Evolutionary conservation across 2,797 vertebrate genomes (phyloP).

Genomic region (Cichlasoma orientale): DNA sequence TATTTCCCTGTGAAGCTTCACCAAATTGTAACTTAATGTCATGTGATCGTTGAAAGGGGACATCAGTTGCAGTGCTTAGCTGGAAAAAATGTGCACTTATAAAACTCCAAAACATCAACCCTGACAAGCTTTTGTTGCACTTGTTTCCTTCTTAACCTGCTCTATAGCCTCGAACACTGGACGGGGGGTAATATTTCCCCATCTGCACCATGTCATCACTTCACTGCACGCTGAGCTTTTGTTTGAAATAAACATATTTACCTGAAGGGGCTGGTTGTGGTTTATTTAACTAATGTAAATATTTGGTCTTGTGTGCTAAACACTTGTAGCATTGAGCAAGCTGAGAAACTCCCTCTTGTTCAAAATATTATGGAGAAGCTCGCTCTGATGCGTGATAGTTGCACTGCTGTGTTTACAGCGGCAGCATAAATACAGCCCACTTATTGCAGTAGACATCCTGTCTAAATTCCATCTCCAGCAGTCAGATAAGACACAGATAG

Average conservation of each 20-base stretch:
- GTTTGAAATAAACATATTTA: constrained; percentile 21
- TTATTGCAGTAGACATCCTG: constrained; percentile 58
- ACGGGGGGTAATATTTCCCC: neutral
- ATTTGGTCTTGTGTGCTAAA: constrained; percentile 36
- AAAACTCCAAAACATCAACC: neutral
- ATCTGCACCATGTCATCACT: constrained; percentile 2
- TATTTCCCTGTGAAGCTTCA: neutral
- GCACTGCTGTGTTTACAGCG: constrained; percentile 54
- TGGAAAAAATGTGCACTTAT: neutral
- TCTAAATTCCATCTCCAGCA: constrained; percentile 50
- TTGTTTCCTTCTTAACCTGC: neutral
- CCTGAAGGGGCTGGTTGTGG: constrained; percentile 4
- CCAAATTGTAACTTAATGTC: neutral
- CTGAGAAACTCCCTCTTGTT: constrained; percentile 17
- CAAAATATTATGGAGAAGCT: constrained; percentile 15
- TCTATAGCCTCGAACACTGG: neutral
- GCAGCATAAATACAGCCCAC: constrained; percentile 58
- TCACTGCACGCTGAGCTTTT: constrained; percentile 17
- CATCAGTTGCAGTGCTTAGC: neutral
- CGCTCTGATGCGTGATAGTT: constrained; percentile 10
- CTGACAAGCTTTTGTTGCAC: neutral
- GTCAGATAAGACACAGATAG: constrained; percentile 51
- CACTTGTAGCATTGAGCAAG: constrained; percentile 21
- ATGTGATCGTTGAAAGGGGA: neutral
- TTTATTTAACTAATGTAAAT: constrained; percentile 46